Percentiles rank a stretch among this genome's conserved stretches.
These are phyloP conservation scores for Mirza zaza DNA, from an alignment of 2,113 vertebrate genomes.

Conservation along the genomic window DNA sequence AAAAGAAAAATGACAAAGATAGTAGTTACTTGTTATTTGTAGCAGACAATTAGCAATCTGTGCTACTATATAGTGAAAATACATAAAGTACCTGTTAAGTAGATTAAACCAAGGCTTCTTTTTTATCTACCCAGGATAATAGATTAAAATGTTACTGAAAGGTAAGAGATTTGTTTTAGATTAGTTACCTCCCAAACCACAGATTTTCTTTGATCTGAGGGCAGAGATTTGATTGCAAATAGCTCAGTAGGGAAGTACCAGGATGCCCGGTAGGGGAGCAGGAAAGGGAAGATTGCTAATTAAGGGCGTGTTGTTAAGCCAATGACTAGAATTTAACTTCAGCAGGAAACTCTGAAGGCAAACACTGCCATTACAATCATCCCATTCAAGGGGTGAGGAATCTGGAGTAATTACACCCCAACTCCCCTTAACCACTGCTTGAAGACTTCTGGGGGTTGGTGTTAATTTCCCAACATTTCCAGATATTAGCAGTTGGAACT, in stretches of 20 bases:
- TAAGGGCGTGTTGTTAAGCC: neutral
- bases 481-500: neutral
- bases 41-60: neutral
- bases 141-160: conserved; percentile 4
- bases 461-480: neutral
- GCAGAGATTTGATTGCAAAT: neutral
- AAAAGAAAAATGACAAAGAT: neutral
- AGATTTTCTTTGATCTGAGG: neutral
- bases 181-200: neutral
- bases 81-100: neutral
- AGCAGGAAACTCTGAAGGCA: neutral
- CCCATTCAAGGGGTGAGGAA: neutral
- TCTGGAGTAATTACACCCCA: neutral
- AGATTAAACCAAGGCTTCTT: neutral
- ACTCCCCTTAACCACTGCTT: neutral
- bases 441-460: neutral
- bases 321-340: neutral
- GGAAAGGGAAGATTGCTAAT: neutral
- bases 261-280: neutral
- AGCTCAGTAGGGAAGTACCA: neutral
- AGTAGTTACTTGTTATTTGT: neutral
- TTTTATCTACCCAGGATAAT: neutral
- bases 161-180: neutral
- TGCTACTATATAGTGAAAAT: neutral
- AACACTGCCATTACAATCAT: neutral